Evolutionary conservation across 2,797 vertebrate genomes (phyloP), one percentile per base, ranked within the genome.

Genomic region (Anguilla megastoma): DNA sequence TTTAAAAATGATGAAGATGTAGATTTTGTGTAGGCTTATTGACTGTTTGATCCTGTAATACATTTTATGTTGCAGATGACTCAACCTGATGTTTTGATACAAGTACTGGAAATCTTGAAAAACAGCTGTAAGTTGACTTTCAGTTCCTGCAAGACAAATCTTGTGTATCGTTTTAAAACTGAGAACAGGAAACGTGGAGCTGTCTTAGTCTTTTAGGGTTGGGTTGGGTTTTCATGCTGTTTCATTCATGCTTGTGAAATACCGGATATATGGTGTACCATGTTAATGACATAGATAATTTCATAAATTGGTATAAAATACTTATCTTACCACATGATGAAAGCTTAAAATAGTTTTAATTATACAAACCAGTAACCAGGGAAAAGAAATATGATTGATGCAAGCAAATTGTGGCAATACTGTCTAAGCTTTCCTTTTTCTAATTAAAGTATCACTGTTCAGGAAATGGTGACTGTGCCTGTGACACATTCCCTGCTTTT

Each of bases 81-180:
- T 86, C 98, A 99, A 85, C 98, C 98, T 48, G 98, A 99, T 93
- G 98, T 99, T 92, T 92, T 99, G 89, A 99, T 99, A 94, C 96
- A 99, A 93, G 98, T 98, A 88, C 97, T 99, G 94, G 98, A 98
- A 92, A 98, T 99, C 94, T 94, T 99, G 86, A 99, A 97, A 95
- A 98, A 97, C 90, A 96, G 95, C 74, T 80, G 98, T 99, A 90
- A 97, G 98, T 60, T 90, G 89, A 54, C n/a, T 80, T 48, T 24
- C 6, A 36, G 27, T 69, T 69, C 63, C 24, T 79, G 74, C 24
- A 36, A 79, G n/a, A 71, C 8, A 71, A 21, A 79, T 79, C 1
- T 2, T 21, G 3, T 76, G 14, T 36, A 36, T 76, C 71, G 12
- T 1, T 33, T 12, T 33, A 76, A 33, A 3, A 76, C 7, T 69